Base-by-base conservation (phyloP, 2,888 invertebrate species). In the Cephus pygmeus region DNA sequence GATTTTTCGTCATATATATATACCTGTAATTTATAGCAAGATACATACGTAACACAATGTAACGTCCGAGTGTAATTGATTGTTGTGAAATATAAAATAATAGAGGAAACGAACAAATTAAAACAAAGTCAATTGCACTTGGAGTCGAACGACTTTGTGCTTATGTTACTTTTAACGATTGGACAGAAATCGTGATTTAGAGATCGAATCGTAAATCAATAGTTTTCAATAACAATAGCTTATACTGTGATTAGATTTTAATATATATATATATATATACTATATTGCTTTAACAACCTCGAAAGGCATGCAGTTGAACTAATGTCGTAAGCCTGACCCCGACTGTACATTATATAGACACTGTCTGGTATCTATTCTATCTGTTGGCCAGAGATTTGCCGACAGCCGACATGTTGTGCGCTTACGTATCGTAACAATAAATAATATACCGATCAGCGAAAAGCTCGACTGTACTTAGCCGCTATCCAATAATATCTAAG, bases 401-500 rank as follows among this genome's bases (percentile, higher is more conserved):
- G 86, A 87, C 85, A 83, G 81, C 80, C 83, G 83, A 84, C 83
- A 86, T 87, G 85, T 85, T 40, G 15, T 36, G 34, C 84, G 86
- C 85, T 85, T 84, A 87, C 84, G 85, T 79, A 81, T 83, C 86
- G 83, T 86, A 86, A 88, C 87, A 85, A 86, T 85, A 84, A 88
- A 87, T 86, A 88, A 88, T 88, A 86, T 85, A 84, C 82, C 84
- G 85, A 88, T 88, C 84, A 84, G 81, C 85, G 86, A 88, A 86
- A 87, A 87, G 83, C 83, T 80, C 84, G 88, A 89, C 88, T 89
- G 88, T 88, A 85, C 85, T 85, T 85, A 85, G 85, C 88, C 88
- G 87, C 89, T 87, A 88, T 89, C 88, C 86, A 88, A 89, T 89
- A 75, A 75, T 33, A 34, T 71, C 71, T 71, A 23, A 71, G 34